phyloP scores from a whole-genome alignment of 2,797 vertebrate genomes.

The Gymnoscopelus microlampas region DNA sequence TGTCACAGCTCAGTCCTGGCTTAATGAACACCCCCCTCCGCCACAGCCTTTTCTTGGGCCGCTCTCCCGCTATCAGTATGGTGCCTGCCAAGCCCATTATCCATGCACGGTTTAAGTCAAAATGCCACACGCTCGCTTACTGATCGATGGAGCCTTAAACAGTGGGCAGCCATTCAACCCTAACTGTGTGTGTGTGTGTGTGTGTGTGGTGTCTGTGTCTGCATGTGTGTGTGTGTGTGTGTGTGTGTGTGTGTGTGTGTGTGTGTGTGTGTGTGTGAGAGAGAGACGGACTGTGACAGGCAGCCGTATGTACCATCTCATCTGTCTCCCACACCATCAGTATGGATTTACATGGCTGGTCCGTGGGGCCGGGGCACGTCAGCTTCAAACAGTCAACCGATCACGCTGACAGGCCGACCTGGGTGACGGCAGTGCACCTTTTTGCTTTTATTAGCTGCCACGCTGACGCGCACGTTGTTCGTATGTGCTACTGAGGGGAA shows the following conservation, averaged over 20 bases:
- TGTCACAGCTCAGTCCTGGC: slow-evolving; percentile 61
- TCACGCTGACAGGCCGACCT: slow-evolving; percentile 71
- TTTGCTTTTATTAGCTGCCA: slow-evolving; percentile 64
- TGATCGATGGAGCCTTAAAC: slow-evolving; percentile 71
- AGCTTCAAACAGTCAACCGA: slow-evolving; percentile 74
- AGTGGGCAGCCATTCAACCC: slow-evolving; percentile 62
- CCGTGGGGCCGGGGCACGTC: slow-evolving; percentile 65
- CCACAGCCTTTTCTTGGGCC: slow-evolving; percentile 52
- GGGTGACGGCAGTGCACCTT: slow-evolving; percentile 68
- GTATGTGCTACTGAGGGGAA: slow-evolving; percentile 13
- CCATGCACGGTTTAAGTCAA: slow-evolving; percentile 75
- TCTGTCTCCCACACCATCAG: slow-evolving; percentile 58
- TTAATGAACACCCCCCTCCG: slow-evolving; percentile 54
- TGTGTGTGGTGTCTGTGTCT: slow-evolving; percentile 15
- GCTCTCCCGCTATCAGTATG: slow-evolving; percentile 57
- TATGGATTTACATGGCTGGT: slow-evolving; percentile 72
- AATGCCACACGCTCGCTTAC: slow-evolving; percentile 67
- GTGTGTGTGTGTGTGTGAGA: not conserved
- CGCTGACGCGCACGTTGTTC: slow-evolving; percentile 33
- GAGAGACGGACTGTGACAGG: slow-evolving; percentile 31
- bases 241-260: slow-evolving; percentile 3
- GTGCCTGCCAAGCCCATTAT: slow-evolving; percentile 71
- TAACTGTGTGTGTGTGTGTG: slow-evolving; percentile 15
- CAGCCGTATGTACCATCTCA: slow-evolving; percentile 50
- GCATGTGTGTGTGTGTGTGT: slow-evolving; percentile 8